Evolutionary conservation across 2,113 vertebrate genomes (phyloP), one percentile per base, ranked within the genome.

Genomic region (Eleginops maclovinus): DNA sequence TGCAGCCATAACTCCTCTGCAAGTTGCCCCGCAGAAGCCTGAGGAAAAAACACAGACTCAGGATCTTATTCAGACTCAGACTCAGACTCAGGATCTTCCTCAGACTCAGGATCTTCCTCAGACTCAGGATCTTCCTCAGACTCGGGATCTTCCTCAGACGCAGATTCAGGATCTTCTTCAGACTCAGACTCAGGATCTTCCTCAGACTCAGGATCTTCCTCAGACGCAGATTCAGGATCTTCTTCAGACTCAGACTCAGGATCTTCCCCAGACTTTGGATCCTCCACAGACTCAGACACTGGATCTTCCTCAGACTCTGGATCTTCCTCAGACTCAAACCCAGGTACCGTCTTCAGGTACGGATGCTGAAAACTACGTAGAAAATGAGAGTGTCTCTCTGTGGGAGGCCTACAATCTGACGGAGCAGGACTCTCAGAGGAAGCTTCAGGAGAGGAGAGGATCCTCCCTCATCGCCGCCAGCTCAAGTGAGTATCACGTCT

Each of bases 321-420:
- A 31, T 49, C 65, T 51, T 6, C 36, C 61, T 36, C 56, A 8
- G 65, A 0, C 21, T 66, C 74, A 70, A 46, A 60, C 9, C 13
- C 59, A 55, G 69, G 28, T 11, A 26, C 44, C 68, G 1, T 4
- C 75, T 11, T 24, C 85, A 17, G 68, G n/a, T 21, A 47, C 72
- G 66, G 95, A 88, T 87, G 70, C 71, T 90, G 86, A 0, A 31
- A 94, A 87, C 78, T 95, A 90, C 83, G 93, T 92, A 71, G 89
- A 89, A 72, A 91, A 80, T 54, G 65, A 91, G 24, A 88, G 68
- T 16, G 70, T 91, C 12, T 90, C 93, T 65, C 75, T 93, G 46
- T 93, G 92, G 91, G 91, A 93, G 67, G 81, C 83, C 51, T 94
- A 91, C 75, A 93, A 87, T 73, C 81, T 94, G 56, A 93, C 92